Conservation (phyloP, 2,888 invertebrate genomes). For the Steromphala cineraria region DNA sequence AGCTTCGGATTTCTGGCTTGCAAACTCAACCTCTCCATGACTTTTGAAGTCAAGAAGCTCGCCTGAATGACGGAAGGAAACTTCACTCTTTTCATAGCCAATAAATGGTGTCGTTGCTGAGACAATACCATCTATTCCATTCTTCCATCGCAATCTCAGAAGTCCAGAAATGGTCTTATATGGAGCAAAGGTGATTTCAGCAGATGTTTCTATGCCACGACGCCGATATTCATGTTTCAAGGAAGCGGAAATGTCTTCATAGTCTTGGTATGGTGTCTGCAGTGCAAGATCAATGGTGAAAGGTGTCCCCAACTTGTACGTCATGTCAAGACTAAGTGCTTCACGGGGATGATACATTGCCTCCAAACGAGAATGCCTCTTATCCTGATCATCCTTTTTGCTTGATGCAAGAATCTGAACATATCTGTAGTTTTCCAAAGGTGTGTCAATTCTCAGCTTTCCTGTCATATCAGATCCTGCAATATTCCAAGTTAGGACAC, state of each 20-base stretch:
- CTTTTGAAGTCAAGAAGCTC: constrained; percentile 49
- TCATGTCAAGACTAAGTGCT: constrained; percentile 23
- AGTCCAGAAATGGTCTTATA: constrained; percentile 40
- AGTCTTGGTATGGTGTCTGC: constrained; percentile 18
- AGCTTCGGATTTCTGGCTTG: constrained; percentile 3
- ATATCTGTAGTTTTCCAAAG: constrained; percentile 38
- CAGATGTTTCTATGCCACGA: constrained; percentile 26
- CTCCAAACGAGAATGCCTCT: constrained; percentile 25
- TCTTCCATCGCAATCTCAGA: constrained; percentile 32
- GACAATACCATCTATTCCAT: constrained; percentile 25
- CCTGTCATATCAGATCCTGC: constrained; percentile 30
- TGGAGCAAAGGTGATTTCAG: constrained; percentile 29
- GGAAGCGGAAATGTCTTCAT: constrained; percentile 11
- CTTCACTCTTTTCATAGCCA: constrained; percentile 44
- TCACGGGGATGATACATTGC: constrained; percentile 34
- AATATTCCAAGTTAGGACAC: constrained; percentile 27
- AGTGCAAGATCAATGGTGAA: constrained; percentile 21
- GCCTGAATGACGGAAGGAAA: constrained; percentile 46
- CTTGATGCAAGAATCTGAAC: constrained; percentile 36
- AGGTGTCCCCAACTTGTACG: constrained; percentile 34
- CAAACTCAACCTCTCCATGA: constrained; percentile 39
- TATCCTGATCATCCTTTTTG: constrained; percentile 23
- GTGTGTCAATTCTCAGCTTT: constrained; percentile 48
- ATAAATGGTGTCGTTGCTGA: constrained; percentile 51
- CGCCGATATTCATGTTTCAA: constrained; percentile 31